These are phyloP conservation scores for Ischnura elegans DNA, from an alignment of 2,888 invertebrate species.

Conservation along the genomic window DNA sequence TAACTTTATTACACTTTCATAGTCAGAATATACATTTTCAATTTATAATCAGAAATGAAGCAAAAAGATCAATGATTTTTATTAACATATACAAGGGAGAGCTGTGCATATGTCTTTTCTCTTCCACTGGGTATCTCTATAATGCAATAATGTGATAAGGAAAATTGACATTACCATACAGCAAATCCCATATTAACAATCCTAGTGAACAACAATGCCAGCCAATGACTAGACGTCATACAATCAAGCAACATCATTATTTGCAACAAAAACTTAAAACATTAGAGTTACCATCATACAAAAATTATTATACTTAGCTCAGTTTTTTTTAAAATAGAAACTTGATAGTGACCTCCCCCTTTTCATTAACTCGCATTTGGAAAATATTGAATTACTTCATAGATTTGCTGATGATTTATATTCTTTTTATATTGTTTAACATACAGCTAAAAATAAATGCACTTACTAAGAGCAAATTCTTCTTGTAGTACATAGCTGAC, in stretches of 20 bases:
- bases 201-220: slow-evolving; percentile 67
- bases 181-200: slow-evolving; percentile 67
- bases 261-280: slow-evolving; percentile 63
- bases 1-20: slow-evolving; percentile 57
- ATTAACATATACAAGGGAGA: slow-evolving; percentile 64
- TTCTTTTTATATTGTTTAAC: neutral
- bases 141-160: slow-evolving; percentile 48
- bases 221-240: slow-evolving; percentile 65
- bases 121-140: slow-evolving; percentile 57
- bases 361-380: neutral
- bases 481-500: slow-evolving; percentile 44
- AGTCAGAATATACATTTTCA: slow-evolving; percentile 58
- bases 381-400: slow-evolving; percentile 23
- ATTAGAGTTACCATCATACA: slow-evolving; percentile 64
- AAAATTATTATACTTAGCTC: slow-evolving; percentile 55
- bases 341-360: neutral
- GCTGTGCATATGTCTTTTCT: slow-evolving; percentile 62
- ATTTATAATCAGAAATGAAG: slow-evolving; percentile 61
- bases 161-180: slow-evolving; percentile 60
- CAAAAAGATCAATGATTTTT: slow-evolving; percentile 60
- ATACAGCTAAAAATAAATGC: slow-evolving; percentile 62
- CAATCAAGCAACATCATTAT: slow-evolving; percentile 65
- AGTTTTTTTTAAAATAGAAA: slow-evolving; percentile 14
- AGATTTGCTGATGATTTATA: slow-evolving; percentile 52
- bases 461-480: slow-evolving; percentile 57